Evolutionary conservation across 2,113 vertebrate species (phyloP).

Genomic region (Equus quagga): DNA sequence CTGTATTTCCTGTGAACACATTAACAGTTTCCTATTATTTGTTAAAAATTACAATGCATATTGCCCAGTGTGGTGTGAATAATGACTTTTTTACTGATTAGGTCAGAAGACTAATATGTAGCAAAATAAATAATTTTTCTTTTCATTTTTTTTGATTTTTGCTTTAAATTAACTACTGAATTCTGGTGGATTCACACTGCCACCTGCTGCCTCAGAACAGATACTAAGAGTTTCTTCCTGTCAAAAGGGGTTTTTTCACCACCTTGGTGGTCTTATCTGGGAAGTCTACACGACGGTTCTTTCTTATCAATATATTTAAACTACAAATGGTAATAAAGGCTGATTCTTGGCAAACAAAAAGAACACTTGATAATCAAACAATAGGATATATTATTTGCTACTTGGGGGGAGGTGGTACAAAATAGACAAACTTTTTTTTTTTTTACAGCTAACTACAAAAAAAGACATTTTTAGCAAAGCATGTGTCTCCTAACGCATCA

Average conservation of each 20-base stretch:
- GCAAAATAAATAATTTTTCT: slow-evolving; percentile 92
- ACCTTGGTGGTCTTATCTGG: background rate
- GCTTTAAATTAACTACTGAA: slow-evolving; percentile 76
- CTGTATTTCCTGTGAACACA: slow-evolving; percentile 91
- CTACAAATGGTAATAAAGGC: background rate
- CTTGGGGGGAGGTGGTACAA: background rate
- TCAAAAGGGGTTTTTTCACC: background rate
- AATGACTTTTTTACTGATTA: slow-evolving; percentile 93
- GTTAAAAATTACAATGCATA: slow-evolving; percentile 93
- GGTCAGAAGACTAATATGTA: slow-evolving; percentile 91
- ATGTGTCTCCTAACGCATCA: background rate
- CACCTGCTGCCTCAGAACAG: slow-evolving; percentile 86
- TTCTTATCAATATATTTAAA: slow-evolving; percentile 33
- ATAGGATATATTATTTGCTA: background rate
- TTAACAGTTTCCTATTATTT: slow-evolving; percentile 92
- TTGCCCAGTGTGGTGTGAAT: slow-evolving; percentile 92
- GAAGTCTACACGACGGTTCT: background rate
- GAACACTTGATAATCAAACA: background rate
- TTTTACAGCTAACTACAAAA: background rate
- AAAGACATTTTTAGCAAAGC: background rate
- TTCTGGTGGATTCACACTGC: slow-evolving; percentile 87
- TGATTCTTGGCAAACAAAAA: background rate
- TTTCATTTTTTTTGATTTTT: slow-evolving; percentile 85
- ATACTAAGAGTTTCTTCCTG: background rate
- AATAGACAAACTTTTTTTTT: background rate